Base-by-base conservation (phyloP, 2,797 vertebrate species). In the Danionella dracula region DNA sequence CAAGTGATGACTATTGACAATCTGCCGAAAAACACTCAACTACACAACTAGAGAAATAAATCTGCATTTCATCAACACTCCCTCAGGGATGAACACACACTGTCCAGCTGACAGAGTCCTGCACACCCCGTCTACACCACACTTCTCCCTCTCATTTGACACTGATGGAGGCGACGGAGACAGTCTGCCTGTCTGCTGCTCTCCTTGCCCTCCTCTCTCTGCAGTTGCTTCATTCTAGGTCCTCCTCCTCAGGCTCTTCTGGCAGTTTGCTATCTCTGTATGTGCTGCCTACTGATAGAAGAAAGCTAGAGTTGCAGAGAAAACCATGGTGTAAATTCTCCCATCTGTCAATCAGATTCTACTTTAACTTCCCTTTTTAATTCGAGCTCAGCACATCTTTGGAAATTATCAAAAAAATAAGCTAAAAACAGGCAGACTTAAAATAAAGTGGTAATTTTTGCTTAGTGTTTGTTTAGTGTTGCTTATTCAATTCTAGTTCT, bases 61-160 rank as follows among this genome's bases (percentile, higher is more conserved):
- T 69, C 66, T 69, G 48, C 4, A 1, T 42, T 69, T 45, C 15
- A 32, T 69, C 41, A 54, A 64, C 19, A 42, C 27, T 55, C 55
- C 27, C 40, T 42, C 20, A 50, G 16, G 71, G 67, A 55, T 48
- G 58, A 60, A 49, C 42, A 65, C 48, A 37, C 20, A 8, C 17
- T 54, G 37, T 66, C 32, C 45, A 23, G 60, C 71, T 79, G 58
- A 72, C 19, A 20, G 59, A 61, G 21, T 50, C 64, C 65, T 49
- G 56, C 74, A 62, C 42, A 16, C 72, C 51, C 63, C 23, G 44
- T 68, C 59, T 76, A 70, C 1, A 37, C 44, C 74, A 69, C 72
- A 76, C 79, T 78, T 77, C 78, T 44, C 57, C 34, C 85, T 87
- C 79, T 89, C 83, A 86, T 85, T 84, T 86, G 71, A 79, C 77